phyloP scores from a whole-genome alignment of 2,888 invertebrate genomes.

The Drosophila flavopinicola region DNA sequence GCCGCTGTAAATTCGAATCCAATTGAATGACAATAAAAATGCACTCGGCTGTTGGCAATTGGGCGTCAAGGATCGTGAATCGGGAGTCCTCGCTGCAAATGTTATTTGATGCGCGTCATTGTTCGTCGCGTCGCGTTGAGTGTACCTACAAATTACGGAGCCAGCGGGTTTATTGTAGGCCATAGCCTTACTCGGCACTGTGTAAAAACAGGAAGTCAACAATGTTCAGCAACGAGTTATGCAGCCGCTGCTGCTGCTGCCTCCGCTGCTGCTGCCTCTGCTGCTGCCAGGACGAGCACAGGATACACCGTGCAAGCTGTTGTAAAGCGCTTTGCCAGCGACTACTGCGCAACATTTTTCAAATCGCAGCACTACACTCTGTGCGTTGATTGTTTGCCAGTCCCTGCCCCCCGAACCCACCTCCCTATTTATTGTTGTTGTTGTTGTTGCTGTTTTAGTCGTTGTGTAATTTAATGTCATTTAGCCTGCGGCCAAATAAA shows the following conservation, averaged over 20 bases:
- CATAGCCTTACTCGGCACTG: conserved; percentile 24
- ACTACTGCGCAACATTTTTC: conserved; percentile 51
- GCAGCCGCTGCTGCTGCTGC: conserved; percentile 7
- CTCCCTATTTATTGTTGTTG: conserved; percentile 42
- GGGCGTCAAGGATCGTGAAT: conserved; percentile 46
- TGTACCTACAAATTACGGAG: conserved; percentile 75
- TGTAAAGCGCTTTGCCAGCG: conserved; percentile 76
- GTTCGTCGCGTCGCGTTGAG: conserved; percentile 54
- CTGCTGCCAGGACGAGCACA: conserved; percentile 78
- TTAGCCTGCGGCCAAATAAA: conserved; percentile 81
- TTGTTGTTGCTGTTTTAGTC: conserved; percentile 54
- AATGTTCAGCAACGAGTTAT: conserved; percentile 59
- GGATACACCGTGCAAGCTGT: conserved; percentile 80
- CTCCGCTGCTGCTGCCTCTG: conserved; percentile 1
- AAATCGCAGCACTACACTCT: conserved; percentile 53
- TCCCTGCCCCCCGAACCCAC: conserved; percentile 4
- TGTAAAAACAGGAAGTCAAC: conserved; percentile 74
- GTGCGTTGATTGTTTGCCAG: conserved; percentile 42
- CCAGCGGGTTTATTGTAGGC: conserved; percentile 38
- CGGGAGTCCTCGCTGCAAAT: conserved; percentile 38
- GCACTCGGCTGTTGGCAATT: conserved; percentile 49
- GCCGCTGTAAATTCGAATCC: conserved; percentile 72
- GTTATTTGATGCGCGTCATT: conserved; percentile 80
- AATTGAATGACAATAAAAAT: conserved; percentile 83
- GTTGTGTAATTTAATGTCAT: conserved; percentile 79